These are phyloP conservation scores for Enteromius treurensis DNA, from an alignment of 2,797 vertebrate species.

Conservation along the genomic window DNA sequence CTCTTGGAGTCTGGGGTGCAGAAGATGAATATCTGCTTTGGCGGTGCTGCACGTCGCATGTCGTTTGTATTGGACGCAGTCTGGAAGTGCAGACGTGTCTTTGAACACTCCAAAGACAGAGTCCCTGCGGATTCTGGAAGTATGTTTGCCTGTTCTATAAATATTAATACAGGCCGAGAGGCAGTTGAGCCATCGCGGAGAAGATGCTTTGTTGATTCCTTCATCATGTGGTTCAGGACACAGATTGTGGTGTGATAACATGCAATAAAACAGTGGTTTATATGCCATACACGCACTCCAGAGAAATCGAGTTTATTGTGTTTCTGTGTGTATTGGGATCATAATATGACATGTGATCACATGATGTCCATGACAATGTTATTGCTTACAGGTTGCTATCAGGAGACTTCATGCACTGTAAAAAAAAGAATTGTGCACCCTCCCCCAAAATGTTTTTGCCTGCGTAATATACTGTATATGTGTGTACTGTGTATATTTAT, in stretches of 20 bases:
- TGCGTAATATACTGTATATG: no score
- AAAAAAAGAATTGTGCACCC: not conserved
- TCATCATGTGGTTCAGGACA: not conserved
- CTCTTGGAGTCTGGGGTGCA: not conserved
- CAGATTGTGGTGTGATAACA: not conserved
- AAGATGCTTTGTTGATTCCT: not conserved
- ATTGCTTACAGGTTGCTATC: not conserved
- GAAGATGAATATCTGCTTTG: constrained; percentile 8
- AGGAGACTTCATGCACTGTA: not conserved
- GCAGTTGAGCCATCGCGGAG: not conserved
- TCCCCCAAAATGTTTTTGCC: no score
- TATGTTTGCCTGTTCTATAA: constrained; percentile 25
- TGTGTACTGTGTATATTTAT: no score
- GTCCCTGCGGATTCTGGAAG: constrained; percentile 39
- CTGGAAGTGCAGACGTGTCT: constrained; percentile 6
- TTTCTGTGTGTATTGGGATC: not conserved
- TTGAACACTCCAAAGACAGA: not conserved
- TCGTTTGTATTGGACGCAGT: not conserved
- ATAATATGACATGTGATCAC: no score
- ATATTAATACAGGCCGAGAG: constrained; percentile 23
- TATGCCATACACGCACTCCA: not conserved
- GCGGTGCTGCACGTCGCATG: not conserved
- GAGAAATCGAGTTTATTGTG: constrained; percentile 4
- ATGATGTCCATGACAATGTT: not conserved
- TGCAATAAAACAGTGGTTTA: not conserved